Base-by-base conservation (phyloP, 1,140 invertebrate species). In the Agrypnia vestita region DNA sequence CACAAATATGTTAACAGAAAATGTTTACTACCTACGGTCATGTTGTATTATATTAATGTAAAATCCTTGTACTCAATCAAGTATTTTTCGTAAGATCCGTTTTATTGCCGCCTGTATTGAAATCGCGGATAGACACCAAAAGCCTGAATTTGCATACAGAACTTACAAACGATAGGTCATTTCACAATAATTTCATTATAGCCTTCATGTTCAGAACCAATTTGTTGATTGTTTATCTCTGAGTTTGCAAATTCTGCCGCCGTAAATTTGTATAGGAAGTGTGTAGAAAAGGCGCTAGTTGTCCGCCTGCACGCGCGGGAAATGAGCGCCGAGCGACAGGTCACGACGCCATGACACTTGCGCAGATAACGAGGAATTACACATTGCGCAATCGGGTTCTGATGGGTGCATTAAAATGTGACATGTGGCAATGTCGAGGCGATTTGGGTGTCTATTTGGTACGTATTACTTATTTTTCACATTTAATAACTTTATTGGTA, bases 291-390 rank as follows among this genome's bases (percentile, higher is more conserved):
- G 15, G 47, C 10, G 69, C 69, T 53, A 72, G 69, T 53, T 72
- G 69, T 53, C 49, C 69, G 17, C 15, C 49, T 21, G 69, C 69
- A 53, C 69, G 47, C 47, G 47, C 17, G 21, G 4, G 53, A 76
- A 62, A 49, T 47, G 74, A 62, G 74, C 56, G 44, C 44, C 56
- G n/a, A 71, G 55, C 11, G 59, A 76, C 74, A 76, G 74, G 74
- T 76, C 74, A 76, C 74, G 74, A 76, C 55, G 74, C 55, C 47
- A 74, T 47, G 74, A 62, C 74, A 76, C 74, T 62, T 61, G 72
- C 72, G 17, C 56, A 61, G 74, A 76, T 76, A 76, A 62, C n/a
- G 19, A 62, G 74, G 47, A 76, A 61, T 62, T 76, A 21, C 44
- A 21, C 46, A 61, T 71, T 71, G 67, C 46, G 46, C 46, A 46